phyloP scores from a whole-genome alignment of 2,888 invertebrate species.

The Aleiodes alternator region DNA sequence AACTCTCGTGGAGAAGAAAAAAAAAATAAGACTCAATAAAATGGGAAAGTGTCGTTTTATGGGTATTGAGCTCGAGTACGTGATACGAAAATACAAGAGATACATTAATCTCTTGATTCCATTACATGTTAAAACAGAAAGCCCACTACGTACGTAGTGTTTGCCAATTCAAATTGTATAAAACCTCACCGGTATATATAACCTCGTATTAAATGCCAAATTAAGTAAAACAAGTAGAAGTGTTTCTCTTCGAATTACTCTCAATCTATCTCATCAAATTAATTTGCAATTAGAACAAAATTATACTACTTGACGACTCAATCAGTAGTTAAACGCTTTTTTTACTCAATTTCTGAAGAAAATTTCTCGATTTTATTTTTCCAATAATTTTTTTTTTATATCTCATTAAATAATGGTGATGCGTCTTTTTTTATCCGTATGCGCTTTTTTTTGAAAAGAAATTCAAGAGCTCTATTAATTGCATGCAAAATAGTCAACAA shows the following conservation, averaged over 20 bases:
- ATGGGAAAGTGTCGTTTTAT: conserved; percentile 34
- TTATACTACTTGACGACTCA: conserved; percentile 28
- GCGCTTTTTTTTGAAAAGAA: too few species aligned
- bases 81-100: conserved; percentile 35
- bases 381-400: too few species aligned
- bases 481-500: too few species aligned
- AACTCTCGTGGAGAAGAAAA: conserved; percentile 2
- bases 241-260: conserved; percentile 12
- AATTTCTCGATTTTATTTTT: not conserved
- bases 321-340: not conserved
- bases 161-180: conserved; percentile 27
- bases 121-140: conserved; percentile 35
- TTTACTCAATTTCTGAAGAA: not conserved
- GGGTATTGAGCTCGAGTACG: conserved; percentile 46
- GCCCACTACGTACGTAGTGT: not conserved
- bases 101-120: conserved; percentile 21
- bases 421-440: too few species aligned
- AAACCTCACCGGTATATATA: conserved; percentile 35
- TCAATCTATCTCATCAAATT: conserved; percentile 11
- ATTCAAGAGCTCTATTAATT: too few species aligned
- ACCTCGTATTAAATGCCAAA: conserved; percentile 40
- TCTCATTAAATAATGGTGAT: too few species aligned
- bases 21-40: not conserved
- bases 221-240: conserved; percentile 8
- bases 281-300: conserved; percentile 21